Conservation (phyloP, 2,113 vertebrate genomes). For the Picathartes gymnocephalus region DNA sequence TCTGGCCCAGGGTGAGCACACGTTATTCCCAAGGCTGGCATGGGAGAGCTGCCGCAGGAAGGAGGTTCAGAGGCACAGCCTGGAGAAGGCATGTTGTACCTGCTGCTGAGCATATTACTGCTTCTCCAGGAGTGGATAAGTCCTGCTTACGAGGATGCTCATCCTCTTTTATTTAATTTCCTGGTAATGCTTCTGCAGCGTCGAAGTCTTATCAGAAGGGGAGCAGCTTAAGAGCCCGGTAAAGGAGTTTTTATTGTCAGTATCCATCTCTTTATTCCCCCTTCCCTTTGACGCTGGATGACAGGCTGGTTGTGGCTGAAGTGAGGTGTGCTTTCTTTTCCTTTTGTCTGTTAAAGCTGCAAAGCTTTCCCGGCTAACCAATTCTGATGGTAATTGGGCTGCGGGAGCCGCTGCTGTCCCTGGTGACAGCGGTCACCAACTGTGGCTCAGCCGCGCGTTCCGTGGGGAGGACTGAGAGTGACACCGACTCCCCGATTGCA, state of each 20-base stretch:
- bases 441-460: fast-evolving
- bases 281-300: not conserved
- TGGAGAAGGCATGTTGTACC: not conserved
- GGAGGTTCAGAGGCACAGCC: not conserved
- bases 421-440: not conserved
- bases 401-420: not conserved
- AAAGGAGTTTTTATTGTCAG: constrained; percentile 23
- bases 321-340: not conserved
- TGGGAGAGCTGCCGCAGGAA: not conserved
- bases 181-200: constrained; percentile 1
- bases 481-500: not conserved
- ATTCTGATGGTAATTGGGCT: not conserved
- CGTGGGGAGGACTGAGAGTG: fast-evolving
- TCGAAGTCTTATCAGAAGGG: constrained; percentile 20
- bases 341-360: not conserved
- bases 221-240: constrained; percentile 21
- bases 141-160: not conserved
- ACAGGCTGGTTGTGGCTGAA: not conserved
- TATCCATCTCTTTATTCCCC: constrained; percentile 14
- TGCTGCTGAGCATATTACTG: not conserved
- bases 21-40: not conserved
- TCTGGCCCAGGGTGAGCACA: not conserved
- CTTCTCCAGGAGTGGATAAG: not conserved
- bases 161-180: constrained; percentile 53
- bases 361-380: not conserved